Conservation (phyloP, 2,888 invertebrate species). For the Drosophila mettleri region DNA sequence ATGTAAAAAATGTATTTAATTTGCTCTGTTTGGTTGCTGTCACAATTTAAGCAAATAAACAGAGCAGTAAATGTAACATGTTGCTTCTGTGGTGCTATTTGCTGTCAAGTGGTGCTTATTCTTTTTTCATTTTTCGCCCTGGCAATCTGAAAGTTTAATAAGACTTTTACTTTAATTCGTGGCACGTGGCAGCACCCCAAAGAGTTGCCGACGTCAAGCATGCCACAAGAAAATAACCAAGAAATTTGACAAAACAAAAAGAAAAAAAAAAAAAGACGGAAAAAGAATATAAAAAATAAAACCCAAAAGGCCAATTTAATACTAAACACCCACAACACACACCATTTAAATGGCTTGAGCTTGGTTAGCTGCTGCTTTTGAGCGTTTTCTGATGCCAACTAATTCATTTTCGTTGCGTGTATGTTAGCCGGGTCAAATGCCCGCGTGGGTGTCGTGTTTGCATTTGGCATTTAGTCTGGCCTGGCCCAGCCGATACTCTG, state of each 20-base stretch:
- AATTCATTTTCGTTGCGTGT: conserved; percentile 61
- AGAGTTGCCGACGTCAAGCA: conserved; percentile 49
- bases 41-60: conserved; percentile 54
- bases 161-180: conserved; percentile 59
- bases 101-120: conserved; percentile 49
- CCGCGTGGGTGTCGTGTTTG: not conserved
- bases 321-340: conserved; percentile 11
- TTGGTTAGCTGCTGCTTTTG: conserved; percentile 9
- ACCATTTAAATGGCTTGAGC: conserved; percentile 42
- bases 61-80: conserved; percentile 41
- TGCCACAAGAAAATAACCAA: conserved; percentile 20
- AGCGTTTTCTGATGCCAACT: conserved; percentile 32
- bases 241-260: conserved; percentile 27
- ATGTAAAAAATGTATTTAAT: not conserved
- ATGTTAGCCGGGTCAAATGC: conserved; percentile 28
- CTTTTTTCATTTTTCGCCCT: not conserved
- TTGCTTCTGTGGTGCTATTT: conserved; percentile 36
- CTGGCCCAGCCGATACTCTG: not conserved
- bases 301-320: conserved; percentile 47
- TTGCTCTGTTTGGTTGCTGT: conserved; percentile 14
- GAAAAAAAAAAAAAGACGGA: not conserved
- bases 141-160: conserved; percentile 55
- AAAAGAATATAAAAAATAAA: conserved; percentile 17
- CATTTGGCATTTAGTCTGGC: conserved; percentile 12
- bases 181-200: conserved; percentile 35